Percentiles rank a stretch among this genome's conserved stretches.
These are phyloP conservation scores for Rhopalosiphum padi DNA, from an alignment of 1,140 invertebrate species.

Conservation along the genomic window DNA sequence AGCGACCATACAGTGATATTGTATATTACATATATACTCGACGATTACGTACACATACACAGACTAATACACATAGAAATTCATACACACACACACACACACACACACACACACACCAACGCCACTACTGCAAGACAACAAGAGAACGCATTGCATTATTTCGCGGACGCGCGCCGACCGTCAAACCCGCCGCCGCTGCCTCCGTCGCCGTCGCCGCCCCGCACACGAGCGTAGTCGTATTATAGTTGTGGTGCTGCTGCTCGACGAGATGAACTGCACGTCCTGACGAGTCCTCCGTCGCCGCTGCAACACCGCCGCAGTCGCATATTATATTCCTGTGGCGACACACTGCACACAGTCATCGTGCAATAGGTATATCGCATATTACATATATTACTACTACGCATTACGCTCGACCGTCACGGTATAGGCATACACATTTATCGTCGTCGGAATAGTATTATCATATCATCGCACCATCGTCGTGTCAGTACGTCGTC, in stretches of 20 bases:
- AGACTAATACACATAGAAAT: not conserved
- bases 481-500: not conserved
- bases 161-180: constrained; percentile 41
- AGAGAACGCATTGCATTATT: constrained; percentile 31
- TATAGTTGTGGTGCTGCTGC: constrained; percentile 12
- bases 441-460: not conserved
- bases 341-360: not conserved
- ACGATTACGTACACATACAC: too few relatives aligned
- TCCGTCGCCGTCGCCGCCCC: not conserved
- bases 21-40: too few relatives aligned
- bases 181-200: not conserved
- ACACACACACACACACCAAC: not conserved
- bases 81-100: not conserved
- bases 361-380: not conserved
- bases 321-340: not conserved
- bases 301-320: not conserved
- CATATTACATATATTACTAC: not conserved
- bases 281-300: not conserved
- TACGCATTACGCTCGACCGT: not conserved
- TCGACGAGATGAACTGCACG: constrained; percentile 23
- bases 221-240: constrained; percentile 9
- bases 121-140: not conserved
- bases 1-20: not conserved
- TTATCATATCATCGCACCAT: not conserved
- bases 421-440: not conserved